Percentiles rank a stretch among this genome's conserved stretches.
phyloP scores from a whole-genome alignment of 2,113 vertebrate genomes.

The Dicerorhinus sumatrensis region DNA sequence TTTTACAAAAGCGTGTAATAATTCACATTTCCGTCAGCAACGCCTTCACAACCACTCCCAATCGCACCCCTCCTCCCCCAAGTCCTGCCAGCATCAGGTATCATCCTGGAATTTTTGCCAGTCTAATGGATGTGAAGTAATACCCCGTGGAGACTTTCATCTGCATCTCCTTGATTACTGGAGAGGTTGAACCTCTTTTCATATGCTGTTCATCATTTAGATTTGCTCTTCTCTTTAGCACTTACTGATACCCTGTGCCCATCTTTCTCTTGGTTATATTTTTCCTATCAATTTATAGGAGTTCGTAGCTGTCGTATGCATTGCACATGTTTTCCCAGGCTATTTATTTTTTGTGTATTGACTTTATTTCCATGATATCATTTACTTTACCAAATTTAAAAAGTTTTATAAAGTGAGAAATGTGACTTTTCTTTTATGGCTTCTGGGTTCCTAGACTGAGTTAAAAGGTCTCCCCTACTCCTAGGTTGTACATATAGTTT shows the following conservation, averaged over 20 bases:
- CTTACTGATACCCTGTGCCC: neutral
- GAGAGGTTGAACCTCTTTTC: neutral
- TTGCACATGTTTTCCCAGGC: neutral
- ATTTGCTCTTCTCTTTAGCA: neutral
- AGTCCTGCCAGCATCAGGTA: neutral
- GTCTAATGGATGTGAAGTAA: neutral
- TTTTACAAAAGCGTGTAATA: neutral
- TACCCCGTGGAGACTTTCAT: neutral
- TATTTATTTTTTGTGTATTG: neutral
- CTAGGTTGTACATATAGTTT: neutral
- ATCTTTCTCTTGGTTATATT: neutral
- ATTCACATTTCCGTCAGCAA: neutral
- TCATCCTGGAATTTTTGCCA: neutral
- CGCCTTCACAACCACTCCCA: neutral
- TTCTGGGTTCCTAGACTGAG: conserved; percentile 5
- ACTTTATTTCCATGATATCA: conserved; percentile 2
- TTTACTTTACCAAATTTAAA: neutral
- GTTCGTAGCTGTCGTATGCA: neutral
- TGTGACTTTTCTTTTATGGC: neutral
- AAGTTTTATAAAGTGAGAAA: neutral
- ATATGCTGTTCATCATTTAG: neutral
- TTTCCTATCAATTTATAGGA: neutral
- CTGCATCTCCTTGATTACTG: neutral
- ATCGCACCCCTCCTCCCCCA: neutral
- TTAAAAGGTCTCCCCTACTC: neutral